Percentiles rank a stretch among this genome's conserved stretches.
Conservation (phyloP, 2,113 vertebrate genomes). For the Hoplias malabaricus region DNA sequence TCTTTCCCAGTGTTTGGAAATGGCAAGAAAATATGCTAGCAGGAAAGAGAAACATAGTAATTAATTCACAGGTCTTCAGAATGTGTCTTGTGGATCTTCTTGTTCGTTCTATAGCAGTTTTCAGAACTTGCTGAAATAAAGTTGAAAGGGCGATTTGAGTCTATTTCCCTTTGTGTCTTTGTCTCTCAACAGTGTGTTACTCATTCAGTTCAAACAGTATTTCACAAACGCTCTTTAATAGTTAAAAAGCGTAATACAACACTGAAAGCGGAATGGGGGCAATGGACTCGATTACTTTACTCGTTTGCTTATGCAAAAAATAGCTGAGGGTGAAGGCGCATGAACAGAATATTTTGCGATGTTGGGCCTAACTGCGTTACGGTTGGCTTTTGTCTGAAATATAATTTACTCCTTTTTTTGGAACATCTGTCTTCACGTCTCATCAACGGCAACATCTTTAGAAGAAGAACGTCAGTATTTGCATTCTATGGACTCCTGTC, state of each 20-base stretch:
- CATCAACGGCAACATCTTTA: neutral
- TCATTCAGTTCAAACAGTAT: constrained; percentile 31
- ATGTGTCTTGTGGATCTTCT: constrained; percentile 17
- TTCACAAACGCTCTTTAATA: neutral
- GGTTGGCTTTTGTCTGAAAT: neutral
- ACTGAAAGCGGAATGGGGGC: neutral
- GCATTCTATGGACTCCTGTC: neutral
- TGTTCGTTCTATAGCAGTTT: constrained; percentile 21
- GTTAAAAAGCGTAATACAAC: neutral
- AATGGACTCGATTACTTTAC: too few relatives aligned
- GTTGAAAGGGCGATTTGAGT: constrained; percentile 54
- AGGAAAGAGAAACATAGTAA: constrained; percentile 6
- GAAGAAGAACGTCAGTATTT: neutral
- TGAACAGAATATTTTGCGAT: neutral
- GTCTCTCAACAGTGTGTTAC: constrained; percentile 60
- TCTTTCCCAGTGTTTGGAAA: constrained; percentile 4
- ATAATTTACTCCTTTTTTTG: neutral
- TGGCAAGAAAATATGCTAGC: neutral
- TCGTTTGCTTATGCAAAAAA: neutral
- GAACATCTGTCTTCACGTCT: neutral
- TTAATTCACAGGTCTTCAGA: neutral
- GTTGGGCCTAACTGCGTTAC: neutral
- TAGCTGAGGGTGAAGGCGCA: neutral
- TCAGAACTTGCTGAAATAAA: constrained; percentile 67
- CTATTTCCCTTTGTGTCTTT: constrained; percentile 63